These are phyloP conservation scores for Microctonus brassicae DNA, from an alignment of 2,888 invertebrate genomes.

Conservation along the genomic window DNA sequence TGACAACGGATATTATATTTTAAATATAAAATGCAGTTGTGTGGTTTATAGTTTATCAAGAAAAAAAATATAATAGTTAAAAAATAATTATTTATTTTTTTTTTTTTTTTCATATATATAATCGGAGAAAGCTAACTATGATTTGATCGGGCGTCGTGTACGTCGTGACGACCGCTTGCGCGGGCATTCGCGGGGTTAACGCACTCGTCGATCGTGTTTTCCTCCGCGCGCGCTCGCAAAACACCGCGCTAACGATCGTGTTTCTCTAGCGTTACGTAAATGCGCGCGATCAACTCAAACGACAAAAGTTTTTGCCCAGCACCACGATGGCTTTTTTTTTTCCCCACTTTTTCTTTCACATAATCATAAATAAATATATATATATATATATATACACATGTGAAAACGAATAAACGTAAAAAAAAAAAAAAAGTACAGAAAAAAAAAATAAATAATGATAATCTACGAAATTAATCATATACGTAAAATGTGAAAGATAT, in stretches of 20 bases:
- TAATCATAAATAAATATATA: neutral
- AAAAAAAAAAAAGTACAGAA: neutral
- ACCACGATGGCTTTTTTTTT: slow-evolving; percentile 11
- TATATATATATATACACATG: neutral
- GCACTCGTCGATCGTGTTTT: slow-evolving; percentile 36
- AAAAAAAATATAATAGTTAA: neutral
- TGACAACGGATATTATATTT: neutral
- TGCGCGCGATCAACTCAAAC: slow-evolving; percentile 40
- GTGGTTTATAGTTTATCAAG: neutral
- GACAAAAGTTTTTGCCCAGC: slow-evolving; percentile 1
- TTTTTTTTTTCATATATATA: slow-evolving; percentile 7
- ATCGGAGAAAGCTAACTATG: slow-evolving; percentile 28
- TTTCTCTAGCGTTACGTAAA: slow-evolving; percentile 56
- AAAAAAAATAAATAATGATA: neutral
- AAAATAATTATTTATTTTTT: no score
- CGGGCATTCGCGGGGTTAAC: slow-evolving; percentile 32
- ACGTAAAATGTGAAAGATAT: neutral
- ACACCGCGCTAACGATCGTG: slow-evolving; percentile 53
- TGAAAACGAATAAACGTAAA: neutral
- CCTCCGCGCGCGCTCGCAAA: slow-evolving; percentile 14
- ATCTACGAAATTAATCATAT: neutral
- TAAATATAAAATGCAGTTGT: neutral
- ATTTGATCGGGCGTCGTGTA: slow-evolving; percentile 18
- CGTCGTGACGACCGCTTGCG: slow-evolving; percentile 19
- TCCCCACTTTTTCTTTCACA: neutral